Conservation (phyloP, 1,140 invertebrate species). For the Trichoplusia ni region DNA sequence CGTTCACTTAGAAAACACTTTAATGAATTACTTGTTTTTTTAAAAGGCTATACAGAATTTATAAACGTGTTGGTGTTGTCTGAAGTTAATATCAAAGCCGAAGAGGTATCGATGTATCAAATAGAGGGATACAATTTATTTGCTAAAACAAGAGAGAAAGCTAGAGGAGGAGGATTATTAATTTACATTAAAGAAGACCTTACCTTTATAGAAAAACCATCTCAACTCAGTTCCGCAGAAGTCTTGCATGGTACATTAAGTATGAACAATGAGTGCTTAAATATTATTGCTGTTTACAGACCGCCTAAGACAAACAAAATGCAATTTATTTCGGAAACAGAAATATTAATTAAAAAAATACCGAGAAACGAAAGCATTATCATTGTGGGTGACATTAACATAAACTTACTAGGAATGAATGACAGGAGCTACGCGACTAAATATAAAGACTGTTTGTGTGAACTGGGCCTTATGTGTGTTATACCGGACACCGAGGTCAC, state of each 20-base stretch:
- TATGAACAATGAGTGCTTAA: not conserved
- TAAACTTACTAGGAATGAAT: not conserved
- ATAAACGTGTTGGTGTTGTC: not conserved
- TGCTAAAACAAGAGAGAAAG: not conserved
- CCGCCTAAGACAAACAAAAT: not conserved
- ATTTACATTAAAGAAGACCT: not conserved
- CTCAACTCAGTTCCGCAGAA: not conserved
- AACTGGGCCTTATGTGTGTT: not conserved
- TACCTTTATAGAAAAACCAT: not conserved
- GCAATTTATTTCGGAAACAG: not conserved
- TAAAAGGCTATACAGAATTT: not conserved
- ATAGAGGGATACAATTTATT: not conserved
- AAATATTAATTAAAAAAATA: not conserved
- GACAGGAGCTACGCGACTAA: not conserved
- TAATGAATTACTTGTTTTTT: not conserved
- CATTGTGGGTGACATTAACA: not conserved
- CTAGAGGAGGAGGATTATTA: not conserved
- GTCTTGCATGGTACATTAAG: not conserved
- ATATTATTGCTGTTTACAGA: not conserved
- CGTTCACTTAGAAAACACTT: not conserved
- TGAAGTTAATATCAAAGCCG: not conserved
- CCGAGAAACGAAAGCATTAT: not conserved
- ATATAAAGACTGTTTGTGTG: not conserved
- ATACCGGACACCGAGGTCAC: not conserved
- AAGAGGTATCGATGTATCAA: not conserved